phyloP scores from a whole-genome alignment of 2,888 invertebrate species.

The Phymatocera aterrima region DNA sequence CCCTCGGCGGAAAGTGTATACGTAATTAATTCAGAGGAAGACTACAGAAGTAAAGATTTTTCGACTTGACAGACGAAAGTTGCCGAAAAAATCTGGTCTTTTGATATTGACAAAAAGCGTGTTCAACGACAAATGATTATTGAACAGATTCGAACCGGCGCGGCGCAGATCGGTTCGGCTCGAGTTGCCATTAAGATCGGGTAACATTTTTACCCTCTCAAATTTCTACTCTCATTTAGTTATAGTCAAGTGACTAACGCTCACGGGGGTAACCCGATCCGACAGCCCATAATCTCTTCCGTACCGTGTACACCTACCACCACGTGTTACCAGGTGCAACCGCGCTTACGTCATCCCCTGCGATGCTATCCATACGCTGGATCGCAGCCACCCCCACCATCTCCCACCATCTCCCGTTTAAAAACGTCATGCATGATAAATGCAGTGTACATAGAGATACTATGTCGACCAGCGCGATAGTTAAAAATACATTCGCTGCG shows the following conservation, averaged over 20 bases:
- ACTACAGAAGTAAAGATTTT: too few relatives aligned
- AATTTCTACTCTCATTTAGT: slow-evolving; percentile 55
- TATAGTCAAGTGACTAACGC: slow-evolving; percentile 57
- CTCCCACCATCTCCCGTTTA: too few relatives aligned
- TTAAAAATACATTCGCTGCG: too few relatives aligned
- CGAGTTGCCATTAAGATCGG: slow-evolving; percentile 45
- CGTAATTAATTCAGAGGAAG: too few relatives aligned
- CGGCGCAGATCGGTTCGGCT: neutral
- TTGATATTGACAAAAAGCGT: too few relatives aligned
- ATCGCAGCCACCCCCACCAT: neutral
- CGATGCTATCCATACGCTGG: neutral
- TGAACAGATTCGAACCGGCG: too few relatives aligned
- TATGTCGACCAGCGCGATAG: neutral
- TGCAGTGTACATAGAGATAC: neutral
- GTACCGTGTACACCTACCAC: too few relatives aligned
- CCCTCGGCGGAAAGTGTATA: too few relatives aligned
- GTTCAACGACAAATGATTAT: too few relatives aligned
- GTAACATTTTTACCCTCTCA: slow-evolving; percentile 49
- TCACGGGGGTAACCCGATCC: slow-evolving; percentile 29
- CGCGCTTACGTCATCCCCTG: slow-evolving; percentile 29
- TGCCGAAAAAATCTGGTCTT: too few relatives aligned
- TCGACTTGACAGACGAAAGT: too few relatives aligned
- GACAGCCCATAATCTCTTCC: slow-evolving; percentile 42
- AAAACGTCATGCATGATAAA: neutral
- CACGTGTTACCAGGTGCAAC: slow-evolving; percentile 44